Base-by-base conservation (phyloP, 2,888 invertebrate genomes). In the Macaria notata region DNA sequence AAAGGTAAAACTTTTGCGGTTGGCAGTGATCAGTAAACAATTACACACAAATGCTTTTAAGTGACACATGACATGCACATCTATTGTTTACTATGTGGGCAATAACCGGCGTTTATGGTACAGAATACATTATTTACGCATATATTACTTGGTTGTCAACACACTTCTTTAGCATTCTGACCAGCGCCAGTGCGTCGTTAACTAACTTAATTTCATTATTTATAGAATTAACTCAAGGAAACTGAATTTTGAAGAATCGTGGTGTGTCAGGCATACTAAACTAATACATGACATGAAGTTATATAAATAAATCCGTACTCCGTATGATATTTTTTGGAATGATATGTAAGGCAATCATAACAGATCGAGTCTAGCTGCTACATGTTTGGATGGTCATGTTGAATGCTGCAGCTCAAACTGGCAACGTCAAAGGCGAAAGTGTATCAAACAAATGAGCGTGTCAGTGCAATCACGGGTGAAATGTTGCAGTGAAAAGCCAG, bases 401-500 rank as follows among this genome's bases (percentile, higher is more conserved):
- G 19, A 19, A 19, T 19, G 19, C 19, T 19, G 19, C 1, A 19
- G 19, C 19, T 19, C 19, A 19, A 19, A 19, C 19, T 19, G 19
- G 19, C 19, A 19, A 19, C 19, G 19, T 76, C 72, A 76, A 81
- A 83, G 77, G 81, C 81, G 89, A 90, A 90, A 88, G 88, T 89
- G 86, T 86, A 82, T 73, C 82, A 76, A 82, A 84, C 73, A 75
- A 84, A 81, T 78, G 73, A 81, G 69, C 79, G 77, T 76, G 68
- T 69, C 78, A 69, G 69, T 73, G 78, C 74, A 76, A 77, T 76
- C 70, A 75, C 82, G 77, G 86, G 84, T 84, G 83, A 85, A 84
- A 86, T 81, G 79, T 81, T 74, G 73, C 74, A 80, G 84, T 79
- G 84, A 84, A 87, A 86, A 86, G 83, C 81, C 82, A 86, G 79